Evolutionary conservation across 2,113 vertebrate species (phyloP).

Genomic region (Dasypus novemcinctus): DNA sequence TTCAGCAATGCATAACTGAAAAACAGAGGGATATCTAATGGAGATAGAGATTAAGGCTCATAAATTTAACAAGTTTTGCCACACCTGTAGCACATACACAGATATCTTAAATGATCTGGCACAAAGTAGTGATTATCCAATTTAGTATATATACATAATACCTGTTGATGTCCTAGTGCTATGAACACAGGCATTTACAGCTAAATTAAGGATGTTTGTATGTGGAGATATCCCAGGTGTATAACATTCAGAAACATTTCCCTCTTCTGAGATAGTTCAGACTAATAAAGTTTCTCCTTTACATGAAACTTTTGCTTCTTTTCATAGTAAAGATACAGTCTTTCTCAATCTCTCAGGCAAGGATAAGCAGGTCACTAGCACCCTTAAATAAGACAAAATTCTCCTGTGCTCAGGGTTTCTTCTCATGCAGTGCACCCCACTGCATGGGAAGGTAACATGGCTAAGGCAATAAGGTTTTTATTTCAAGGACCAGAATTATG

Average conservation of each 20-base stretch:
- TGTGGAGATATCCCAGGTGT: background rate
- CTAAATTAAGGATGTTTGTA: background rate
- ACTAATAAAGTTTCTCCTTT: background rate
- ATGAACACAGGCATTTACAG: background rate
- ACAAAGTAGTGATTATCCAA: background rate
- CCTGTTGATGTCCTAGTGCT: too few species aligned
- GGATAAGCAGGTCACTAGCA: background rate
- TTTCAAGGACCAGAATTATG: background rate
- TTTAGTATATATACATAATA: background rate
- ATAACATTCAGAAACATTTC: background rate
- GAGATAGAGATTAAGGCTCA: background rate
- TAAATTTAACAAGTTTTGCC: background rate
- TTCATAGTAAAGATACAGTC: background rate
- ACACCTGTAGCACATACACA: background rate
- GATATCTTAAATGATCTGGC: background rate
- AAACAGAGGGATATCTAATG: background rate
- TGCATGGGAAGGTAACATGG: background rate
- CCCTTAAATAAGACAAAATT: background rate
- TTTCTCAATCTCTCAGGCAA: background rate
- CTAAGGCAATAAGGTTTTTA: background rate
- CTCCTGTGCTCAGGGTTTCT: background rate
- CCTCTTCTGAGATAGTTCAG: background rate
- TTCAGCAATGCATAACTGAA: background rate
- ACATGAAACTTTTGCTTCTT: background rate
- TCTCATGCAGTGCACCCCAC: background rate